Percentiles rank a stretch among this genome's conserved stretches.
These are phyloP conservation scores for Malaclemys terrapin DNA, from an alignment of 2,113 vertebrate genomes.

Conservation along the genomic window DNA sequence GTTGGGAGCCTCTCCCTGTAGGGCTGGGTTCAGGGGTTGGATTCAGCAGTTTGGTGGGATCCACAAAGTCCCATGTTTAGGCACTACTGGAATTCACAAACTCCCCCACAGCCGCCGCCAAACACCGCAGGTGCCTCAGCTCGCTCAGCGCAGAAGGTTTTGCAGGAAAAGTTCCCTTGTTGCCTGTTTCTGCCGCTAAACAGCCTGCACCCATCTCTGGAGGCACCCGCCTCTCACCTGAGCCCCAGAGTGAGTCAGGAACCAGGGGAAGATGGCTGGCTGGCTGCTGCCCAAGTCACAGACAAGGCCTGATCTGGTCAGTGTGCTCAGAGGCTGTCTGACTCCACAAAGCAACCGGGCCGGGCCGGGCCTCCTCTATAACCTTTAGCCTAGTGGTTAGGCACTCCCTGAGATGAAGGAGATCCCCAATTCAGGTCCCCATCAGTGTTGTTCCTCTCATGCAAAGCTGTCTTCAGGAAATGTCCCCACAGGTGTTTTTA, in stretches of 20 bases:
- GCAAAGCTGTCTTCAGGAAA: rapidly evolving
- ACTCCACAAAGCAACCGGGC: not conserved
- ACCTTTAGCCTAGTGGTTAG: not conserved
- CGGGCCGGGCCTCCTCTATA: not conserved
- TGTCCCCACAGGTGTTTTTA: rapidly evolving
- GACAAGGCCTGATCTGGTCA: not conserved
- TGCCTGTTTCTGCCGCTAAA: too few relatives aligned
- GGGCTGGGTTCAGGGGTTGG: not conserved
- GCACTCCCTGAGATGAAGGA: not conserved
- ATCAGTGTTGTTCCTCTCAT: not conserved
- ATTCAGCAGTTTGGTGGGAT: not conserved
- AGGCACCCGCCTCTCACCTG: not conserved
- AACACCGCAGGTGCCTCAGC: too few relatives aligned
- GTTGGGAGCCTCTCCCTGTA: not conserved
- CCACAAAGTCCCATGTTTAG: too few relatives aligned
- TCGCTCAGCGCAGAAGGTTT: too few relatives aligned
- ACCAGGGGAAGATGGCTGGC: too few relatives aligned
- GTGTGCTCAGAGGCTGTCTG: not conserved
- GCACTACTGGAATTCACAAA: too few relatives aligned
- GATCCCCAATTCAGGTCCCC: not conserved
- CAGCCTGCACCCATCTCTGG: too few relatives aligned
- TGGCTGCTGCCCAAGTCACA: too few relatives aligned
- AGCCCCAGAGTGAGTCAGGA: not conserved
- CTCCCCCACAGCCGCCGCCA: too few relatives aligned
- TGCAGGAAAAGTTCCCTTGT: too few relatives aligned